Evolutionary conservation across 2,113 vertebrate genomes (phyloP), one percentile per base, ranked within the genome.

Genomic region (Psilopsiagon aurifrons): DNA sequence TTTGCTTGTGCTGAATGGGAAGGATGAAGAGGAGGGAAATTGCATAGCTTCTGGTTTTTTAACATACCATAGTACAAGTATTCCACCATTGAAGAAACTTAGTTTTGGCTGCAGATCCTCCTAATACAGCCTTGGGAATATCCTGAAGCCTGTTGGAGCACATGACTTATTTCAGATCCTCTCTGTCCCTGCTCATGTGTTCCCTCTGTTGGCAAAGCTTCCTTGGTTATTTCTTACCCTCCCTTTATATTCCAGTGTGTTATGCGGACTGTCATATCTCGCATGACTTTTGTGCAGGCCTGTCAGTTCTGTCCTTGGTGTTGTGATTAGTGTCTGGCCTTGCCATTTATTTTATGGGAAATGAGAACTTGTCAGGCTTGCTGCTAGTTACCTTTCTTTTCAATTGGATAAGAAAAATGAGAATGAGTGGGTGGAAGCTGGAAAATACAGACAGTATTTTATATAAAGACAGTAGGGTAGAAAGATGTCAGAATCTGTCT

Each of bases 21-120:
- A 57, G 68, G 68, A 39, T 35, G 47, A 80, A 68, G 14, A 62
- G 52, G 54, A 60, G 8, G 25, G 60, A 20, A 73, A 83, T n/a
- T 8, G 43, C 25, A 16, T 18, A 63, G 17, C 24, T 91, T 41
- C 47, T 52, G 18, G 0, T 17, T 44, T 52, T 70, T 43, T 24
- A 63, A 47, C 3, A 2, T 52, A 17, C 13, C 0, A 0, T 68
- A 49, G 11, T 20, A 17, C 2, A 23, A 23, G 37, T 33, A 43
- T 83, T 79, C 28, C 5, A 41, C 22, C 11, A 31, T 46, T 55
- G 57, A 68, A 74, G 22, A 64, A 89, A 66, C 17, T 52, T 57
- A 24, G 55, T 52, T 84, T 77, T 87, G 54, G 10, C 41, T 82
- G 46, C 28, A 63, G 15, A n/a, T 78, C 13, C 24, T 52, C n/a